Evolutionary conservation across 2,113 vertebrate genomes (phyloP).

Genomic region (Megaleporinus macrocephalus): DNA sequence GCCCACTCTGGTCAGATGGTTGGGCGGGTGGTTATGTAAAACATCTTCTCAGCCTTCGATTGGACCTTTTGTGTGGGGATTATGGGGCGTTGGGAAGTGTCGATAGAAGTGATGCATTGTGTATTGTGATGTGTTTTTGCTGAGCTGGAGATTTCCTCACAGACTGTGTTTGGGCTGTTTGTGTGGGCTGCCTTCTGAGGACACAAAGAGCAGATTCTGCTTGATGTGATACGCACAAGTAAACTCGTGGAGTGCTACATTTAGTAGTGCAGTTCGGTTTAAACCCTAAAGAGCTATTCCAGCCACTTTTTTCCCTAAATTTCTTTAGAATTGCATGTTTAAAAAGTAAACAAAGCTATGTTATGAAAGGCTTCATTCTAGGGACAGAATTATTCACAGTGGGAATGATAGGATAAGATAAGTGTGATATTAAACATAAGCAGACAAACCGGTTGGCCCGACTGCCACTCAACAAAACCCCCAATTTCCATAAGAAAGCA

Average conservation of each 20-base stretch:
- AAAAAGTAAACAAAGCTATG: too few species aligned
- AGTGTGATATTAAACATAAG: too few species aligned
- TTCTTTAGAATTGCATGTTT: too few species aligned
- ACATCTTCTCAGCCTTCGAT: neutral
- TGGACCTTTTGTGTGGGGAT: neutral
- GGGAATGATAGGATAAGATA: too few species aligned
- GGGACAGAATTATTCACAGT: too few species aligned
- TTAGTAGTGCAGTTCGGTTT: too few species aligned
- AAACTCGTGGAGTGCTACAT: too few species aligned
- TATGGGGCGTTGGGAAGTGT: constrained; percentile 17
- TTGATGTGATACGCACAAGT: too few species aligned
- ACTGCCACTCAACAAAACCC: neutral
- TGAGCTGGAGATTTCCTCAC: neutral
- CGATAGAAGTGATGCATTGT: constrained; percentile 8
- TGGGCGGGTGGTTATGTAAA: neutral
- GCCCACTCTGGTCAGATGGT: neutral
- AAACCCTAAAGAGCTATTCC: too few species aligned
- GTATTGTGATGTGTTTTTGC: neutral
- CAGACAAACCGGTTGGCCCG: neutral
- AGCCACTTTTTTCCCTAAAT: too few species aligned
- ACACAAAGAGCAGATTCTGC: neutral
- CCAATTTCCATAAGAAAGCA: constrained; percentile 18
- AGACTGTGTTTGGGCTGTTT: neutral
- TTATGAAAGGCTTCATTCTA: too few species aligned
- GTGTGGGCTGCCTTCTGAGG: neutral